phyloP scores from a whole-genome alignment of 2,797 vertebrate species.

The Myripristis jacobus region DNA sequence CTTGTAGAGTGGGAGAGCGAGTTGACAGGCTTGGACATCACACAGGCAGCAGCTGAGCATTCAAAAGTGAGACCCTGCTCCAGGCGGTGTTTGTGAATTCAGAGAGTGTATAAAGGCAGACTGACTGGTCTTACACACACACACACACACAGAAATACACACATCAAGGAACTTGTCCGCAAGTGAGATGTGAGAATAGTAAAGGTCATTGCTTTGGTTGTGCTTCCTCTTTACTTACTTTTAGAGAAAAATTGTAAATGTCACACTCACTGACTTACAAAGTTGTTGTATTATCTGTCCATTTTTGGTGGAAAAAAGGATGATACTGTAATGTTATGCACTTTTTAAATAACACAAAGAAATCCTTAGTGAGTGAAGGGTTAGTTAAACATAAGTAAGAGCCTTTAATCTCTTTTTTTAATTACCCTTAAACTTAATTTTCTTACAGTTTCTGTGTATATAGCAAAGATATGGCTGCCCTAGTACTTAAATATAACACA shows the following conservation, averaged over 20 bases:
- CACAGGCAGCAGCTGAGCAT: conserved; percentile 3
- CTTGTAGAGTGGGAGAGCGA: neutral
- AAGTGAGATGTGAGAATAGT: neutral
- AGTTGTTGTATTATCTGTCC: too few species aligned
- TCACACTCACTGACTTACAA: neutral
- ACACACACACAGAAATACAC: neutral
- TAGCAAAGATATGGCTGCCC: too few species aligned
- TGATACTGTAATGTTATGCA: neutral
- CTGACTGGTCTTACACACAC: neutral
- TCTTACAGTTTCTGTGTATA: too few species aligned
- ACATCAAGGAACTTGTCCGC: neutral
- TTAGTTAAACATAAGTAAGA: too few species aligned
- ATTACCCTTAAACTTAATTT: too few species aligned
- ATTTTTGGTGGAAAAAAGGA: neutral
- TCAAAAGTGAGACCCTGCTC: neutral
- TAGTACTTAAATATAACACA: too few species aligned
- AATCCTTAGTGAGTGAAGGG: too few species aligned
- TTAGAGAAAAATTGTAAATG: neutral
- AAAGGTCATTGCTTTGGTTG: neutral
- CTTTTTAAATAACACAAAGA: neutral
- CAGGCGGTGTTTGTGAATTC: neutral
- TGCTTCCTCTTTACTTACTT: neutral
- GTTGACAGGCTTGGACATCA: neutral
- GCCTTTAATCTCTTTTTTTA: too few species aligned
- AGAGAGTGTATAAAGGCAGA: neutral